Conservation (phyloP, 2,888 invertebrate species). For the Acanthoscelides obtectus region DNA sequence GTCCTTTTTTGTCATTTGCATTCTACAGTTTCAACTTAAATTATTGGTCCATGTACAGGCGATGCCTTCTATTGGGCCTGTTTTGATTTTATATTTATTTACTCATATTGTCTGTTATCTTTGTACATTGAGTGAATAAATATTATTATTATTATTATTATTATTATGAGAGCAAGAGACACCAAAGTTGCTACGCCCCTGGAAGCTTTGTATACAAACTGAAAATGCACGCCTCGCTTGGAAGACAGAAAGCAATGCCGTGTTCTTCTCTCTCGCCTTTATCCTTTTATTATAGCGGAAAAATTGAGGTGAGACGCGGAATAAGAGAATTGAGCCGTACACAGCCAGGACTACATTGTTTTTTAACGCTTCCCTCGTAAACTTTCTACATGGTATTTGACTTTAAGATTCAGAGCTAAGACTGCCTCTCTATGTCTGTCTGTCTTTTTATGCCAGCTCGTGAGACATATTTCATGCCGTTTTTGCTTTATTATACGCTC, state of each 20-base stretch:
- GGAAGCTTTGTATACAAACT: neutral
- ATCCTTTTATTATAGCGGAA: neutral
- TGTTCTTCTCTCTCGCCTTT: neutral
- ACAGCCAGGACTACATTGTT: neutral
- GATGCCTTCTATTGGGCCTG: no score
- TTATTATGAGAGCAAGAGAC: no score
- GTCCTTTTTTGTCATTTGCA: no score
- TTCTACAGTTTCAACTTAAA: no score
- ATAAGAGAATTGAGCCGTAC: neutral
- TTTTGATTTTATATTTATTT: no score
- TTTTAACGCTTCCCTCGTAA: neutral
- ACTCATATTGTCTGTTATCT: no score
- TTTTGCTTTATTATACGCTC: neutral
- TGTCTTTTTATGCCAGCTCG: neutral
- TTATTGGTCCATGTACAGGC: no score
- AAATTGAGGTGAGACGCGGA: neutral
- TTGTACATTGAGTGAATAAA: no score
- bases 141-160: no score
- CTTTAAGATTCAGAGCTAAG: neutral
- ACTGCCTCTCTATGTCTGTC: neutral
- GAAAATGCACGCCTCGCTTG: neutral
- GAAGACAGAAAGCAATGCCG: neutral
- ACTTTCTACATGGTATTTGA: neutral
- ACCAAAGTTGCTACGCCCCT: no score
- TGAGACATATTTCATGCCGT: neutral